phyloP scores from a whole-genome alignment of 2,113 vertebrate genomes.

The Lates calcarifer region DNA sequence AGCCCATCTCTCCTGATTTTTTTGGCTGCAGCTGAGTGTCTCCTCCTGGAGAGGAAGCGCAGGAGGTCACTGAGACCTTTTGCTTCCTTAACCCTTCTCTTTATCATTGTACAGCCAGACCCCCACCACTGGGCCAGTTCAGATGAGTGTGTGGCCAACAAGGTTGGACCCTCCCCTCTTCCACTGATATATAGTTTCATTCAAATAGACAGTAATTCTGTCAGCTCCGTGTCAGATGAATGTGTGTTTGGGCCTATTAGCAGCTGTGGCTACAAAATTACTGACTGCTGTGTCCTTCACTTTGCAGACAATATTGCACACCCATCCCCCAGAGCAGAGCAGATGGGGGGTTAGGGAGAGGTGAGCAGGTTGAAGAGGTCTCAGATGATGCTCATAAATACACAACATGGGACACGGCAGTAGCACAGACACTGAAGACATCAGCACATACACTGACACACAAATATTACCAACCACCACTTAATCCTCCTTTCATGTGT shows the following conservation, averaged over 20 bases:
- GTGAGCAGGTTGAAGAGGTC: conserved; percentile 72
- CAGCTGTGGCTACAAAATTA: conserved; percentile 84
- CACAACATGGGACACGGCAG: conserved; percentile 6
- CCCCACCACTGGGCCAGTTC: conserved; percentile 36
- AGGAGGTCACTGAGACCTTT: conserved; percentile 82
- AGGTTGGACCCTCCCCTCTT: conserved; percentile 80
- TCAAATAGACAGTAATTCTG: conserved; percentile 86
- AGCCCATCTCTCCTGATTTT: not conserved
- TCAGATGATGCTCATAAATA: conserved; percentile 82
- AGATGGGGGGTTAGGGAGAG: conserved; percentile 59
- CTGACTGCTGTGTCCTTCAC: conserved; percentile 86
- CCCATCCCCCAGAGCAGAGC: conserved; percentile 54
- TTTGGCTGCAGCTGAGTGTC: conserved; percentile 61
- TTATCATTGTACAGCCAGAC: conserved; percentile 52
- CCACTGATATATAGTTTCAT: conserved; percentile 87
- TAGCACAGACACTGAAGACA: not conserved
- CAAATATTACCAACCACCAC: not conserved
- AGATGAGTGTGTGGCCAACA: conserved; percentile 56
- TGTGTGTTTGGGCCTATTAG: conserved; percentile 78
- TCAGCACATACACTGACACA: not conserved
- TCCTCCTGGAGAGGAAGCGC: conserved; percentile 76
- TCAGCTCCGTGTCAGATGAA: conserved; percentile 85
- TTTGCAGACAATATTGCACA: conserved; percentile 77
- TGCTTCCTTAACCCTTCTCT: conserved; percentile 77
- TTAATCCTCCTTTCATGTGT: not conserved